Percentiles rank a stretch among this genome's conserved stretches.
Evolutionary conservation across 2,888 invertebrate genomes (phyloP).

Genomic region (Mythimna pallens): DNA sequence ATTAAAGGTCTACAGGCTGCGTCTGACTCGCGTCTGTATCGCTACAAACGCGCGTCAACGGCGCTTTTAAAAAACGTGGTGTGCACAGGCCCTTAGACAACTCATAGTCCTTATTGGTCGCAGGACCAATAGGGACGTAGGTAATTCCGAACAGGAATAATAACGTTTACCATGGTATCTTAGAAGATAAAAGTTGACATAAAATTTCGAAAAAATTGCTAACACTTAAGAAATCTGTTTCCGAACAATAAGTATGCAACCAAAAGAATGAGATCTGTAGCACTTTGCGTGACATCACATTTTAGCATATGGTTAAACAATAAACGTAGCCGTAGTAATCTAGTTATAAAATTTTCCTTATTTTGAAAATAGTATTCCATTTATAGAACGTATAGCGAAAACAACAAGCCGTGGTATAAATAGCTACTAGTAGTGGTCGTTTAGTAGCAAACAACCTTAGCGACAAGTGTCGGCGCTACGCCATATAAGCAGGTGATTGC

Average conservation of each 20-base stretch:
- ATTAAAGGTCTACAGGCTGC: too few relatives aligned
- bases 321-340: conserved; percentile 12
- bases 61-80: too few relatives aligned
- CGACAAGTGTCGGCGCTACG: conserved; percentile 74
- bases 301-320: conserved; percentile 24
- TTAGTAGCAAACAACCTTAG: conserved; percentile 68
- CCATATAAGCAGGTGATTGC: conserved; percentile 81
- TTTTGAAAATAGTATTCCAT: conserved; percentile 48
- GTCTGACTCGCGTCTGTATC: too few relatives aligned
- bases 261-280: conserved; percentile 9
- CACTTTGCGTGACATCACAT: conserved; percentile 29
- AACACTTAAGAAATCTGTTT: neutral
- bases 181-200: neutral
- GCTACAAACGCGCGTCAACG: too few relatives aligned
- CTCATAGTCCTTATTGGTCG: neutral
- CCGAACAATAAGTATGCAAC: neutral
- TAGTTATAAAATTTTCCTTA: conserved; percentile 46
- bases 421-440: conserved; percentile 48
- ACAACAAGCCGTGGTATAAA: conserved; percentile 60
- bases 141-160: too few relatives aligned
- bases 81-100: too few relatives aligned
- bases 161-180: neutral
- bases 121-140: neutral
- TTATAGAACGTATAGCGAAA: conserved; percentile 44
- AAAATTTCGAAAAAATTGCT: neutral